A percentile compares a stretch with the other conserved stretches of the same genome.
Evolutionary conservation across 2,888 invertebrate genomes (phyloP).

Genomic region (Zaprionus lineosus): DNA sequence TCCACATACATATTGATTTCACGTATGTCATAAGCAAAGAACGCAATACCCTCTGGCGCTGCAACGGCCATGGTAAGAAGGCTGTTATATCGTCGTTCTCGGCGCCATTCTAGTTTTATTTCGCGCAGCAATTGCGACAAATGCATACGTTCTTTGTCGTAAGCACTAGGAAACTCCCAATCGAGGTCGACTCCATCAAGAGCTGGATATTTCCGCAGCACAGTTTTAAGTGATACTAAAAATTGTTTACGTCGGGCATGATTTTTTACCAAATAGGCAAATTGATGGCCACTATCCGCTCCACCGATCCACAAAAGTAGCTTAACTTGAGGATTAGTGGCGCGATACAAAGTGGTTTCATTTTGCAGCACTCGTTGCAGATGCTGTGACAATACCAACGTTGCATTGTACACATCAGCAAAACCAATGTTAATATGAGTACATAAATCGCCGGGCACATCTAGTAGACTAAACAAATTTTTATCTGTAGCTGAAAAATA

Average conservation of each 20-base stretch:
- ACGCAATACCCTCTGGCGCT: constrained; percentile 89
- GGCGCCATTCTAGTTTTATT: constrained; percentile 87
- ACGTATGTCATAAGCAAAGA: constrained; percentile 90
- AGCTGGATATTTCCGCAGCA: constrained; percentile 75
- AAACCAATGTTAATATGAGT: constrained; percentile 93
- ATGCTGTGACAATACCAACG: constrained; percentile 84
- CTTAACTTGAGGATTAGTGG: constrained; percentile 87
- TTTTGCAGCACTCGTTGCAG: constrained; percentile 78
- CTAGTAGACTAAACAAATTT: constrained; percentile 83
- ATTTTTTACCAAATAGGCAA: constrained; percentile 88
- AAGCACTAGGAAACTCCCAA: constrained; percentile 93
- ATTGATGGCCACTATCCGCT: constrained; percentile 86
- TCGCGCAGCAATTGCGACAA: constrained; percentile 90
- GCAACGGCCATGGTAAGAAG: constrained; percentile 91
- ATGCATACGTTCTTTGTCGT: constrained; percentile 86
- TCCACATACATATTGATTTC: constrained; percentile 92
- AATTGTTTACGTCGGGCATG: constrained; percentile 88
- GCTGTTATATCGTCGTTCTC: constrained; percentile 84
- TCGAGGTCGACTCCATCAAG: constrained; percentile 86
- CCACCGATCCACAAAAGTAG: constrained; percentile 90
- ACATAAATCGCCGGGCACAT: constrained; percentile 89
- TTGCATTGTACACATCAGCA: constrained; percentile 86
- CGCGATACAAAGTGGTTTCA: constrained; percentile 83
- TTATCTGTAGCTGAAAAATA: constrained; percentile 24
- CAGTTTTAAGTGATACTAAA: constrained; percentile 84